These are phyloP conservation scores for Amblyopsis hoosieri DNA, from an alignment of 2,797 vertebrate genomes.

Conservation along the genomic window DNA sequence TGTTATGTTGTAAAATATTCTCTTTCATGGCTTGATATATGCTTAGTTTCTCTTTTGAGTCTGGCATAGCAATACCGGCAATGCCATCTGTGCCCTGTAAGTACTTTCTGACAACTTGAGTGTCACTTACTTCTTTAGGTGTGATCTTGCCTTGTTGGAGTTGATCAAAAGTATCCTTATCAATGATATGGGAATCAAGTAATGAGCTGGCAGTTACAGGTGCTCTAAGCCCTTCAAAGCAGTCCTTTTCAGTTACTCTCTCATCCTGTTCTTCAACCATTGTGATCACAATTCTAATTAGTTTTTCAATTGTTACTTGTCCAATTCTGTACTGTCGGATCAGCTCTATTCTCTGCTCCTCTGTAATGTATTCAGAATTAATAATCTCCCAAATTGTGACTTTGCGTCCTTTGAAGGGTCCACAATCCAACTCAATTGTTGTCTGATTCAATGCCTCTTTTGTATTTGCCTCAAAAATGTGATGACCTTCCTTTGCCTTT, in stretches of 20 bases:
- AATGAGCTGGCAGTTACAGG: slow-evolving; percentile 79
- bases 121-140: slow-evolving; percentile 82
- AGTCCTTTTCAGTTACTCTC: slow-evolving; percentile 76
- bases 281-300: slow-evolving; percentile 88
- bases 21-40: slow-evolving; percentile 90
- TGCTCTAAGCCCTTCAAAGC: slow-evolving; percentile 80
- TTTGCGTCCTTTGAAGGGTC: slow-evolving; percentile 80
- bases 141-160: slow-evolving; percentile 85
- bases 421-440: slow-evolving; percentile 77
- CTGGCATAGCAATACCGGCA: slow-evolving; percentile 83
- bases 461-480: slow-evolving; percentile 73
- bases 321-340: slow-evolving; percentile 83
- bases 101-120: slow-evolving; percentile 80
- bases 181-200: slow-evolving; percentile 81
- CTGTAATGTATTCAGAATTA: slow-evolving; percentile 84
- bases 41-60: slow-evolving; percentile 85
- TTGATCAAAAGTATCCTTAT: slow-evolving; percentile 78
- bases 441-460: slow-evolving; percentile 77
- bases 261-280: slow-evolving; percentile 85
- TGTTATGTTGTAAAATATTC: slow-evolving; percentile 83
- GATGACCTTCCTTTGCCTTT: slow-evolving; percentile 73
- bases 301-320: slow-evolving; percentile 85
- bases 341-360: slow-evolving; percentile 86
- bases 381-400: slow-evolving; percentile 86
- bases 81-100: slow-evolving; percentile 84